Base-by-base conservation (phyloP, 2,113 vertebrate genomes). In the Gymnorhina tibicen region DNA sequence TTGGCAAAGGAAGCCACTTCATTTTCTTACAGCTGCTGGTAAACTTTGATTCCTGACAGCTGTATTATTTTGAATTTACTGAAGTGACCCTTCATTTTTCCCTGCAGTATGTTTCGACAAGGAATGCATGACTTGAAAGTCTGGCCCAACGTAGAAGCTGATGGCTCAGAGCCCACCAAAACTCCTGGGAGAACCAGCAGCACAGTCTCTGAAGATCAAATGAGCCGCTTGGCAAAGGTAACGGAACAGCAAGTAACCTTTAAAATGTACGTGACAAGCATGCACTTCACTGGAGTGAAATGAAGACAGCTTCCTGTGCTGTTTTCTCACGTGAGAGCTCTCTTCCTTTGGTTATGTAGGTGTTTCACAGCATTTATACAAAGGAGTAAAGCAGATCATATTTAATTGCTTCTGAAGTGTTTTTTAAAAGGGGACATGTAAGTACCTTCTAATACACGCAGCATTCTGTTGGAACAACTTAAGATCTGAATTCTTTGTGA, bases 81-180 rank as follows among this genome's bases (percentile, higher is more conserved):
- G 14, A 82, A 59, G 75, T 4, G 6, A 74, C 92, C 76, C 47
- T 70, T 3, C 11, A 2, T 94, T 67, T 94, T 89, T 86, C 11
- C 33, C 5, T 41, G 16, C 81, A 99, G 99, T 80, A 99, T 99
- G 99, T 99, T 99, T 94, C 98, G 99, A 24, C 99, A 99, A 97
- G 99, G 99, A 74, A 99, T 99, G 99, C 99, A 99, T 41, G 99
- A 99, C 94, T 98, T 99, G 95, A 99, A 99, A 96, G 99, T 99
- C 66, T 99, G 99, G 99, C 99, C 99, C 22, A 99, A 99, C 0
- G 98, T 99, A 49, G 99, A 99, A 97, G 99, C 99, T 47, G 99
- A 99, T 70, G 99, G 99, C 66, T 98, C 98, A 0, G 99, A 99
- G 94, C 99, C 98, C 87, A 99, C 99, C 78, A 98, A 95, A 97